A percentile compares a stretch with the other conserved stretches of the same genome.
These are phyloP conservation scores for Homarus gammarus DNA, from an alignment of 2,888 invertebrate species.

Conservation along the genomic window DNA sequence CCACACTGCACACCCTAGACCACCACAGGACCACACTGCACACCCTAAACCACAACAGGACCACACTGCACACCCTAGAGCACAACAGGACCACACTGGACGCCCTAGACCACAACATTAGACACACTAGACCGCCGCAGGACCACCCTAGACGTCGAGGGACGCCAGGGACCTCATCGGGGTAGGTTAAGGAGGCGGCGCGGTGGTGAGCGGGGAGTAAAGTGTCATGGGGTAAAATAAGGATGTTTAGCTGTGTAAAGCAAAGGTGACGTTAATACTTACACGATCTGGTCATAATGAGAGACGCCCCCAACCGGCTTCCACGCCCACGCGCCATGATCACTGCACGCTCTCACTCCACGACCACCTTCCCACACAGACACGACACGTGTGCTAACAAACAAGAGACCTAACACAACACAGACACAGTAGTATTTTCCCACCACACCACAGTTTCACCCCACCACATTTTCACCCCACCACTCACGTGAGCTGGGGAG, in stretches of 20 bases:
- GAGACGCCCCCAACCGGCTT: neutral
- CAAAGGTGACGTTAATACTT: conserved; percentile 63
- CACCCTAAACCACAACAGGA: too few relatives aligned
- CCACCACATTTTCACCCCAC: neutral
- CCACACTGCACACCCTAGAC: too few relatives aligned
- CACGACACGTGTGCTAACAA: neutral
- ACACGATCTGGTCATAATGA: conserved; percentile 54
- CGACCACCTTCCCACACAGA: neutral
- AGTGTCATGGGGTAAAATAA: conserved; percentile 63
- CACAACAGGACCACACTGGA: too few relatives aligned
- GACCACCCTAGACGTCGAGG: too few relatives aligned
- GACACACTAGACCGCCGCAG: too few relatives aligned
- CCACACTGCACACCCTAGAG: too few relatives aligned
- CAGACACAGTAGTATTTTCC: neutral
- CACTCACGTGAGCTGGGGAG: neutral
- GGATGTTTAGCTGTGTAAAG: conserved; percentile 67
- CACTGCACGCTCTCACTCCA: neutral
- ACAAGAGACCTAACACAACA: neutral
- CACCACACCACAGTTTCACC: neutral
- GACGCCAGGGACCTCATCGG: neutral
- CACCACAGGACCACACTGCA: too few relatives aligned
- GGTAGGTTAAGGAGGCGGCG: conserved; percentile 16
- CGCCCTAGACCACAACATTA: too few relatives aligned
- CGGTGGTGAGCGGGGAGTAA: conserved; percentile 57
- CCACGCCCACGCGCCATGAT: neutral